These are phyloP conservation scores for Zaprionus capensis DNA, from an alignment of 1,140 invertebrate genomes.

Conservation along the genomic window DNA sequence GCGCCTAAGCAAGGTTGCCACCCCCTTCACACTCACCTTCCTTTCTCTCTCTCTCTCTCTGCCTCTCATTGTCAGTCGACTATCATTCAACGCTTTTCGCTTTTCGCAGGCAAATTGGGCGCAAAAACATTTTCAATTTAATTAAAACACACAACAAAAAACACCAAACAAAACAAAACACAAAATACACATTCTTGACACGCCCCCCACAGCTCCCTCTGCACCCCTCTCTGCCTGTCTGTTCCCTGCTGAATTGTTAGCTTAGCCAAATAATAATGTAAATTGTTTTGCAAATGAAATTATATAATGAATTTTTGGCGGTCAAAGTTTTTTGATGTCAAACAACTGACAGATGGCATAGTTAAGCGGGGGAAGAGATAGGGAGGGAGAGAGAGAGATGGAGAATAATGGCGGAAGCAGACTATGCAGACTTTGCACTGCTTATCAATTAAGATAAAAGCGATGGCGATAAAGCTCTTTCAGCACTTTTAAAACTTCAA, in stretches of 20 bases:
- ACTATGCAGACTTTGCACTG: background rate
- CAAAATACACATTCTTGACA: slow-evolving; percentile 13
- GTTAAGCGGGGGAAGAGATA: background rate
- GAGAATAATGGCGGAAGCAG: background rate
- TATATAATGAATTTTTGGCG: slow-evolving; percentile 49
- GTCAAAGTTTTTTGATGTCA: slow-evolving; percentile 44
- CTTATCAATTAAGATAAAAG: slow-evolving; percentile 48
- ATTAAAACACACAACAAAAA: slow-evolving; percentile 67
- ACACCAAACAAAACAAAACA: slow-evolving; percentile 24
- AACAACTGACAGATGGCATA: slow-evolving; percentile 45
- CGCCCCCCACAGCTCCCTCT: too few species aligned
- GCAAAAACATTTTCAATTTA: slow-evolving; percentile 77
- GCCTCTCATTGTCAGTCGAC: slow-evolving; percentile 22
- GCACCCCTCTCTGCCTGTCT: slow-evolving; percentile 4
- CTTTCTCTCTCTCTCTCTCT: background rate
- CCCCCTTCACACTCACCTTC: background rate
- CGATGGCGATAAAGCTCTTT: slow-evolving; percentile 12
- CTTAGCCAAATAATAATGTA: slow-evolving; percentile 70
- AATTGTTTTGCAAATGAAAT: slow-evolving; percentile 70
- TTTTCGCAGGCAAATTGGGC: slow-evolving; percentile 54
- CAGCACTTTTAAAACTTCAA: slow-evolving; percentile 17
- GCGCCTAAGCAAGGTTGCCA: background rate
- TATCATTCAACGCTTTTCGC: slow-evolving; percentile 47
- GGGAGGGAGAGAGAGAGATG: background rate
- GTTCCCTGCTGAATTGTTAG: slow-evolving; percentile 44